Conservation (phyloP, 2,113 vertebrate species). For the Mixornis gularis region DNA sequence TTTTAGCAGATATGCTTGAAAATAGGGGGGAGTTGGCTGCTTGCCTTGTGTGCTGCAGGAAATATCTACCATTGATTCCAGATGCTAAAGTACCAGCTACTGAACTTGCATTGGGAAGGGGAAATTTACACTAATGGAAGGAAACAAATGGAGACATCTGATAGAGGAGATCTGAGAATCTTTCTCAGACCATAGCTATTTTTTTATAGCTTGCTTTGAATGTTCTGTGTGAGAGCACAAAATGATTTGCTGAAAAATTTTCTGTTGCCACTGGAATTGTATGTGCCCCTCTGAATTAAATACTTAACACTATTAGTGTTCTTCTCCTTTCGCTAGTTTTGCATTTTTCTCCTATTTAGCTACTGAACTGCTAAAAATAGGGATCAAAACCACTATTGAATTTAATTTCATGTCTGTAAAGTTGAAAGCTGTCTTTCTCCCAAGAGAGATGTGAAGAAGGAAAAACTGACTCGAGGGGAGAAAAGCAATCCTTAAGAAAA, state of each 20-base stretch:
- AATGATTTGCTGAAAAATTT: background rate
- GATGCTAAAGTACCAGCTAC: slow-evolving; percentile 51
- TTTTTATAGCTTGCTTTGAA: background rate
- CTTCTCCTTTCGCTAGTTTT: background rate
- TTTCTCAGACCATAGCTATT: background rate
- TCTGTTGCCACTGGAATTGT: background rate
- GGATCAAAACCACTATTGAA: background rate
- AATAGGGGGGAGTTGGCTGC: slow-evolving; percentile 35
- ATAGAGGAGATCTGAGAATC: slow-evolving; percentile 54
- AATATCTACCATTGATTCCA: slow-evolving; percentile 47
- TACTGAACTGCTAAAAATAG: background rate
- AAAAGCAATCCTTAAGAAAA: background rate
- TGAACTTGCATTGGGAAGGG: slow-evolving; percentile 48
- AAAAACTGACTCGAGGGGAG: background rate
- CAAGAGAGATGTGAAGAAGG: background rate
- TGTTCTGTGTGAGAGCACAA: background rate
- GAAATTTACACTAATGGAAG: slow-evolving; percentile 60
- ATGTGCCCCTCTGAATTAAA: background rate
- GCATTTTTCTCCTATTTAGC: background rate
- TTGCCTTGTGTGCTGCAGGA: slow-evolving; percentile 50
- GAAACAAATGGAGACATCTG: slow-evolving; percentile 60
- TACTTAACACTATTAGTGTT: background rate
- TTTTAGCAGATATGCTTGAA: slow-evolving; percentile 17
- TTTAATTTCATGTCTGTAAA: background rate
- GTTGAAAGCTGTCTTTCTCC: background rate